Percentiles rank a stretch among this genome's conserved stretches.
These are phyloP conservation scores for Eleutherodactylus coqui DNA, from an alignment of 2,797 vertebrate species.

Conservation along the genomic window DNA sequence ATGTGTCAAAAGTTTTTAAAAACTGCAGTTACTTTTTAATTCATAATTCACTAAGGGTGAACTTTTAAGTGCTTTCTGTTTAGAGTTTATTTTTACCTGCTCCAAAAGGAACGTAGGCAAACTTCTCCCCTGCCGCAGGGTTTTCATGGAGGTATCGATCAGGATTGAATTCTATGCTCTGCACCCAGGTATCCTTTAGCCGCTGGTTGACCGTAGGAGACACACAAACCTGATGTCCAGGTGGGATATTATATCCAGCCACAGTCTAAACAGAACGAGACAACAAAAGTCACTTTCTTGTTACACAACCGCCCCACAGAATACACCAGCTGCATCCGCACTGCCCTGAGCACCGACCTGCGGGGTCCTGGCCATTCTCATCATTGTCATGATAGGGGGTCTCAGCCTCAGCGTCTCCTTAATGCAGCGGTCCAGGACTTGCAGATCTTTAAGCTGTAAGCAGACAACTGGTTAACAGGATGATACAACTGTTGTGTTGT, in stretches of 20 bases:
- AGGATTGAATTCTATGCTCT: constrained; percentile 86
- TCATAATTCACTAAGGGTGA: no score
- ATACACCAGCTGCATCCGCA: neutral
- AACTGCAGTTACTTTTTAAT: no score
- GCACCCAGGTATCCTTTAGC: constrained; percentile 86
- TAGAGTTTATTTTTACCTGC: constrained; percentile 82
- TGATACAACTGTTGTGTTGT: neutral
- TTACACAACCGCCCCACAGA: neutral
- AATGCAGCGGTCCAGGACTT: constrained; percentile 88
- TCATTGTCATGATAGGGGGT: constrained; percentile 98
- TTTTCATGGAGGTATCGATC: constrained; percentile 90
- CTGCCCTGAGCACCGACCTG: constrained; percentile 77
- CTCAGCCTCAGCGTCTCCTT: constrained; percentile 95
- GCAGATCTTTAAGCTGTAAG: constrained; percentile 90
- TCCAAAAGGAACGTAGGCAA: constrained; percentile 93
- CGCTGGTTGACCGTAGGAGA: constrained; percentile 97
- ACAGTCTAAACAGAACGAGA: constrained; percentile 76
- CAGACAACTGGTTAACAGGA: neutral
- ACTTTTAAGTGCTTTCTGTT: no score
- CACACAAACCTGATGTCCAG: constrained; percentile 96
- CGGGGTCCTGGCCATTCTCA: constrained; percentile 92
- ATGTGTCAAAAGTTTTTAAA: no score
- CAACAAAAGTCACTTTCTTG: neutral
- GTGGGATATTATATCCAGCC: constrained; percentile 90
- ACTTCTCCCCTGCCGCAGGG: constrained; percentile 88